Evolutionary conservation across 2,113 vertebrate species (phyloP).

Genomic region (Oreochromis tanganicae): DNA sequence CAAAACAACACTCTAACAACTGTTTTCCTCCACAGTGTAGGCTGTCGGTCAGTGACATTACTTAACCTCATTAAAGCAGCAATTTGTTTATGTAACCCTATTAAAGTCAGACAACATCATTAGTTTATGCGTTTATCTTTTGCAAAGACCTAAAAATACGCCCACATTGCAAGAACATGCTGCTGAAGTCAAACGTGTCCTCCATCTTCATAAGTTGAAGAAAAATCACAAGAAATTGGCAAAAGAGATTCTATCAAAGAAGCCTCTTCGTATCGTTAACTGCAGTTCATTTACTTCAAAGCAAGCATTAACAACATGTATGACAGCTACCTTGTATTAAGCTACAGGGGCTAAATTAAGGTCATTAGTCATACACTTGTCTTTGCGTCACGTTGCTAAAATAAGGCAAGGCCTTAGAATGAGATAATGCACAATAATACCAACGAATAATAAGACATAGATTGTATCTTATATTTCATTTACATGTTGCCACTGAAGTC

Average conservation of each 20-base stretch:
- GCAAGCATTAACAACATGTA: background rate
- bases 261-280: background rate
- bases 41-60: background rate
- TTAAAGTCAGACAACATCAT: background rate
- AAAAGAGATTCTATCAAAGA: background rate
- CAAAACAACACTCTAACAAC: background rate
- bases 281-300: background rate
- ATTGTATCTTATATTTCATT: background rate
- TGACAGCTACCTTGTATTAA: background rate
- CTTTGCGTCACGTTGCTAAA: background rate
- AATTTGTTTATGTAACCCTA: background rate
- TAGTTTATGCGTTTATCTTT: background rate
- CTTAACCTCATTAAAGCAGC: slow-evolving; percentile 1
- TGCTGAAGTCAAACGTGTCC: background rate
- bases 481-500: background rate
- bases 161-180: background rate
- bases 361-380: background rate
- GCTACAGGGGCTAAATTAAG: background rate
- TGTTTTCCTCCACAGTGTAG: background rate
- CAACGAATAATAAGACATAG: background rate
- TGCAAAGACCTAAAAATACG: background rate
- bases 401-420: background rate
- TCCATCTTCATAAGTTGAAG: background rate
- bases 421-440: background rate
- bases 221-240: background rate